Evolutionary conservation across 2,888 invertebrate genomes (phyloP), one percentile per base, ranked within the genome.

Genomic region (Drosophila paracracens): DNA sequence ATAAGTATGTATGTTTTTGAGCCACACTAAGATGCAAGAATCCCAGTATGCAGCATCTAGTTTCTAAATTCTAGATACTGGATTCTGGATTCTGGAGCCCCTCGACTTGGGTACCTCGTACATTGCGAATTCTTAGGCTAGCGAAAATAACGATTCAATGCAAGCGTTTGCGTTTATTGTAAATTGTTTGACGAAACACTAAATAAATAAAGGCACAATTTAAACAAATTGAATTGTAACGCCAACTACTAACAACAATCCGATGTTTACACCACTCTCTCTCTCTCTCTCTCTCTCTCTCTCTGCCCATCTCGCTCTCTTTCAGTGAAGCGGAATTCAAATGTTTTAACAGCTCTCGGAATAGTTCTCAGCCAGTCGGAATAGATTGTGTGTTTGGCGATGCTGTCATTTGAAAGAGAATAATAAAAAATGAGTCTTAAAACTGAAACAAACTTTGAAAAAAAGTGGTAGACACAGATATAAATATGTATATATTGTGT

Each of bases 171-270:
- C 67, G 82, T 72, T 82, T 76, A 82, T 78, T 82, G 85, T 85
- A 82, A 82, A 82, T 82, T 85, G 86, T 85, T 82, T 56, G 53
- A 76, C 72, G 64, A 60, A 65, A 67, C 56, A 76, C 76, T 51
- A 64, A 82, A 70, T 63, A 77, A 78, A 79, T 73, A 72, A 76
- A 67, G 74, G 67, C 71, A 64, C 80, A 82, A 77, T 70, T 79
- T 68, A 63, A 54, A 59, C 38, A 74, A 67, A 59, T 71, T 76
- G 38, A 71, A 72, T 80, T 84, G 69, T 74, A 68, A 66, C 54
- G 72, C 68, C 68, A 83, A 64, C 69, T 60, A 73, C 66, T 66
- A 66, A 69, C 50, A 68, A 43, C 53, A 38, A 25, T 46, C 25
- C 46, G 16, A 46, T 25, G 25, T 21, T 13, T 7, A 13, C 16